Base-by-base conservation (phyloP, 2,113 vertebrate species). In the Potamarius usumacintae region DNA sequence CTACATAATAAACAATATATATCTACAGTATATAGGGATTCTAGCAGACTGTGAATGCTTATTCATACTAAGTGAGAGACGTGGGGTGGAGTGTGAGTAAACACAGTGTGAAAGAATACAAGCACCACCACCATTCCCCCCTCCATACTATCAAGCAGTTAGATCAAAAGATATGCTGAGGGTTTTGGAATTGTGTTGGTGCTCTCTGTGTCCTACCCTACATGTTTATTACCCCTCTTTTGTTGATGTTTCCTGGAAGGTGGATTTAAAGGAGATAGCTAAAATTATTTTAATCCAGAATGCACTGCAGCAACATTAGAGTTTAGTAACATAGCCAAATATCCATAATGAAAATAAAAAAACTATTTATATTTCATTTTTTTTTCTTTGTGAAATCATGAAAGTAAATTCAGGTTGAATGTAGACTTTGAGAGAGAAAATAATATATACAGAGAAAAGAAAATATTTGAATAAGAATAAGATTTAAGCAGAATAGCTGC, bases 101-200 rank as follows among this genome's bases (percentile, higher is more conserved):
- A 86, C 58, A 60, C 85, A 86, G 27, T 34, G 20, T 71, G 78
- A 57, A 63, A 69, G 78, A 72, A 48, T 30, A 67, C 57, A 69
- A 72, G 52, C 20, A 65, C 10, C 17, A 85, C 17, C n/a, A 84
- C 25, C 52, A 30, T 42, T 50, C 2, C 1, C 30, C 27, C 1
- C 30, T 80, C 69, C 74, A 79, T 34, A 80, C 48, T 79, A 86
- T 55, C n/a, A 86, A 67, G 85, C 77, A 57, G 60, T 57, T 71
- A 48, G 63, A 86, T 81, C 63, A 86, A 86, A 86, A 69, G 63
- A 69, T 81, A 7, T 57, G 14, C 30, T n/a, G 52, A n/a, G 50
- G 62, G 55, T 81, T 81, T 48, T 48, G 27, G 42, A 27, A 58
- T 22, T 86, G 34, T 76, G 65, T 22, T 58, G 53, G 42, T 62